Base-by-base conservation (phyloP, 2,113 vertebrate genomes). In the Thunnus thynnus region DNA sequence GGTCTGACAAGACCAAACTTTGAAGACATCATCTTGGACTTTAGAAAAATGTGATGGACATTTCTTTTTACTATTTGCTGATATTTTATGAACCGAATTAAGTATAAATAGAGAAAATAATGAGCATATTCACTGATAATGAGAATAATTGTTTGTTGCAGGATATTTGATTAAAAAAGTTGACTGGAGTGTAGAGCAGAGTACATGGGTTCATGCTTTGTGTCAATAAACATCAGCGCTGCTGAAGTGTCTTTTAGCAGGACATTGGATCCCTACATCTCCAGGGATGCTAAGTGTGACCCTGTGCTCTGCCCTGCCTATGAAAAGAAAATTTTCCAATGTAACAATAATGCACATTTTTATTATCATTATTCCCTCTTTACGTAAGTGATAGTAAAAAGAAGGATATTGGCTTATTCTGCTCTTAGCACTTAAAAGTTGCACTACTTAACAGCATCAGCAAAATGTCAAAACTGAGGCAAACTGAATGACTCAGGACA, bases 401-500 rank as follows among this genome's bases (percentile, higher is more conserved):
- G 44, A 32, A 48, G 32, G n/a, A 32, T 20, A 48, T 22, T 30
- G 41, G 44, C 13, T 14, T 27, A 63, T 54, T 55, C 62, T 82
- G 57, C 52, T 76, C 58, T 74, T 60, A 46, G 22, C 32, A 32
- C 63, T 70, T 69, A 51, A 32, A 62, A 65, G 32, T 57, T 52
- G 8, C 14, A 22, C 11, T 61, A 17, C 61, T 76, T 57, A 44
- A 63, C 36, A 67, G 52, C 63, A 79, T 72, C 74, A 83, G 73
- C 69, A 72, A 83, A 83, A 78, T 5, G 11, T 25, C 44, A 75
- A 71, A 84, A 70, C 56, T 55, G 72, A 81, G 61, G 12, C 32
- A 85, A 85, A 82, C 46, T 76, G 51, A 63, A 68, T 56, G 25
- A 78, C 55, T 86, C n/a, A 13, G 52, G 17, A 63, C 54, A 22